Evolutionary conservation across 2,888 invertebrate genomes (phyloP), one percentile per base, ranked within the genome.

Genomic region (Drosophila planitibia): DNA sequence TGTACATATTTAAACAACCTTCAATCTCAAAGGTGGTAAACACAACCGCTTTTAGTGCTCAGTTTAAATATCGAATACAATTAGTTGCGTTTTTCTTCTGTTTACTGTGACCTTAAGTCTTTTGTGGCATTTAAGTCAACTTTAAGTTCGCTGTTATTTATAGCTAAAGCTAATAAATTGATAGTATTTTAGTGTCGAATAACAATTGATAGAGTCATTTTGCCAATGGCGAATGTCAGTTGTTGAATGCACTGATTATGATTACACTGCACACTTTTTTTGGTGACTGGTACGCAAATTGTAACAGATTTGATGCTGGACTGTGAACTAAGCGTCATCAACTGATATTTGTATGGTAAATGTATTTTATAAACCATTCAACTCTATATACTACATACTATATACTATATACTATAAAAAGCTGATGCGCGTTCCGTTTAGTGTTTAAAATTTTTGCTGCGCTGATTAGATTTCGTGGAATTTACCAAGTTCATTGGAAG

Each of bases 1-100:
- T 39, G 49, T 35, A 67, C 12, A 52, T 52, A 57, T 69, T 67
- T 67, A 4, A 52, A 32, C 57, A 69, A 67, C 69, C 69, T 69
- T 69, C 67, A 9, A 44, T 41, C 44, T 32, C 0, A 49, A 68
- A 33, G 10, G 52, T 53, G 10, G 52, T 53, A 22, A 61, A 61
- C 39, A 61, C 30, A 25, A 35, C 2, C 22, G 62, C 62, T 62
- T 54, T 39, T 19, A 54, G 41, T 41, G 62, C 5, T 32, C 22
- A 25, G 47, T 41, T 28, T 41, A 66, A 41, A 66, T 41, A 55
- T 55, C 47, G 39, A 44, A 16, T 33, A 66, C 41, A 66, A 69
- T 67, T 66, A 39, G 39, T 33, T 57, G 22, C 22, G 51, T 66
- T 28, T 28, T 41, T 16, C 54, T 16, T 28, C 33, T 57, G 22